Evolutionary conservation across 1,140 invertebrate genomes (phyloP).

Genomic region (Plutomurus gul): DNA sequence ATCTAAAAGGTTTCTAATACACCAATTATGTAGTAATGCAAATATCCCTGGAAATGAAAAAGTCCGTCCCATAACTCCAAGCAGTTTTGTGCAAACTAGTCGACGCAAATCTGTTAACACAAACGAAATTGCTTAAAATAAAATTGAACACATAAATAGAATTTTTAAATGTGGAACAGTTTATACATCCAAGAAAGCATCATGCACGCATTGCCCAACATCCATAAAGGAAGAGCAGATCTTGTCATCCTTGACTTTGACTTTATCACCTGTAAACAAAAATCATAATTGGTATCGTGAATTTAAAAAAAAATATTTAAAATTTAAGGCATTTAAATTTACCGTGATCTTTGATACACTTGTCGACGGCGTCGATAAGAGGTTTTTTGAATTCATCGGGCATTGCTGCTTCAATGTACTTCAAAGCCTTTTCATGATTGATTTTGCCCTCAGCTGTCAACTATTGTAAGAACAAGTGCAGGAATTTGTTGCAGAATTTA

Average conservation of each 20-base stretch:
- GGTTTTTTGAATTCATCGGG: slow-evolving; percentile 42
- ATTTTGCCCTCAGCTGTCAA: slow-evolving; percentile 47
- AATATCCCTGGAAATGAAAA: too few species aligned
- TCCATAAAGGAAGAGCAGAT: slow-evolving; percentile 48
- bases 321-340: not conserved
- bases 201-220: slow-evolving; percentile 48
- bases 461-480: not conserved
- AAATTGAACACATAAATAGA: not conserved
- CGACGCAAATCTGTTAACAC: not conserved
- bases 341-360: slow-evolving; percentile 50
- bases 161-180: not conserved
- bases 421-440: slow-evolving; percentile 45
- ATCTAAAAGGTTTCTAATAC: too few species aligned
- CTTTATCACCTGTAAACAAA: slow-evolving; percentile 39
- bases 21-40: too few species aligned
- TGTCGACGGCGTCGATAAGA: slow-evolving; percentile 46
- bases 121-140: too few species aligned
- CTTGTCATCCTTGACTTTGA: slow-evolving; percentile 43
- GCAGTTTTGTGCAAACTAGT: not conserved
- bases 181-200: slow-evolving; percentile 49
- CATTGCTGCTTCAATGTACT: slow-evolving; percentile 43
- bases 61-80: too few species aligned
- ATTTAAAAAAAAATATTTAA: not conserved
- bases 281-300: not conserved
- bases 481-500: not conserved